Percentiles rank a stretch among this genome's conserved stretches.
Conservation (phyloP, 2,888 invertebrate genomes). For the Eristalis intricaria region DNA sequence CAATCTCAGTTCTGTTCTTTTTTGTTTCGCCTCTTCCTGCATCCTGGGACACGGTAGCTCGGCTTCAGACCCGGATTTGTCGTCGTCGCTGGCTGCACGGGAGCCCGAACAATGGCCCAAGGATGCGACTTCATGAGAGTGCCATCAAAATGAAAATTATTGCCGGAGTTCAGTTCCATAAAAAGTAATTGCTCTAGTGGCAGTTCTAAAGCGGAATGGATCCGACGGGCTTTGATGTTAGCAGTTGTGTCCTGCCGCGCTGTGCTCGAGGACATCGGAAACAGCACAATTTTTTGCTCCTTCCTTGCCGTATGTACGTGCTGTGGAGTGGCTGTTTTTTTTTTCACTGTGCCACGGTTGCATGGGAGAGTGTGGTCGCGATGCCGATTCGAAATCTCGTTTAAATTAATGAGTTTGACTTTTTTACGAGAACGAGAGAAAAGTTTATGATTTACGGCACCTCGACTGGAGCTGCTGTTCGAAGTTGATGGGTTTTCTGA, state of each 20-base stretch:
- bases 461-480: background rate
- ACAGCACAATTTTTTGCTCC: background rate
- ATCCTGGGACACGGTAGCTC: background rate
- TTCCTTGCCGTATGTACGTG: background rate
- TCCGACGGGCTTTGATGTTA: slow-evolving; percentile 46
- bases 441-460: slow-evolving; percentile 41
- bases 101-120: slow-evolving; percentile 6
- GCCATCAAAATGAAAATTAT: slow-evolving; percentile 63
- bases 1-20: too few species aligned
- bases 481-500: background rate
- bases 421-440: slow-evolving; percentile 65
- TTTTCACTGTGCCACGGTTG: background rate
- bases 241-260: background rate
- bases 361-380: background rate
- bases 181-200: slow-evolving; percentile 64
- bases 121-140: slow-evolving; percentile 46
- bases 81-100: slow-evolving; percentile 15
- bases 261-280: background rate
- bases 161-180: slow-evolving; percentile 62
- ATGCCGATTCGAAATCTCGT: slow-evolving; percentile 78
- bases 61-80: background rate
- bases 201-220: slow-evolving; percentile 37
- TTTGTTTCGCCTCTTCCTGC: background rate
- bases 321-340: slow-evolving; percentile 11
- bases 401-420: slow-evolving; percentile 81